A percentile compares a stretch with the other conserved stretches of the same genome.
These are phyloP conservation scores for Antechinus stuartii DNA, from an alignment of 2,113 vertebrate species.

Conservation along the genomic window DNA sequence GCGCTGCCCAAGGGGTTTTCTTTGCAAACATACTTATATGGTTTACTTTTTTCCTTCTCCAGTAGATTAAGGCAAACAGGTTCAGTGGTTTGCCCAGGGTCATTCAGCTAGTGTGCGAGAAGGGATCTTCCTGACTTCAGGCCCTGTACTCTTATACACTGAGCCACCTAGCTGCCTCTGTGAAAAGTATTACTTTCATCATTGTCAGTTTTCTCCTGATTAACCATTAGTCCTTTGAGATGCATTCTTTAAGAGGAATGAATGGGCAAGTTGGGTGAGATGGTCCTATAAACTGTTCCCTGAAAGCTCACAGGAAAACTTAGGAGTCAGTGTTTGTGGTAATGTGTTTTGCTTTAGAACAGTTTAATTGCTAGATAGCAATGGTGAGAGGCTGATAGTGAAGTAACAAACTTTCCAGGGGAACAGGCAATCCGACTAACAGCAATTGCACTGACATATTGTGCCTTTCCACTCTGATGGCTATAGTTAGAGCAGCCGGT, in stretches of 20 bases:
- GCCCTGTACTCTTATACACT: neutral
- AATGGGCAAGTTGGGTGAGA: neutral
- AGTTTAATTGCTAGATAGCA: neutral
- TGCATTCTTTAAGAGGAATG: neutral
- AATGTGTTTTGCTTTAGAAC: neutral
- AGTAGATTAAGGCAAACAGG: neutral
- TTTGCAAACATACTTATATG: neutral
- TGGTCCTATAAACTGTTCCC: neutral
- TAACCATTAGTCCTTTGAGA: constrained; percentile 16
- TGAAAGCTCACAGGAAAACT: constrained; percentile 46
- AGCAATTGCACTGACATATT: constrained; percentile 62
- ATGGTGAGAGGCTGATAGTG: neutral
- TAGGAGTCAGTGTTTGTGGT: constrained; percentile 37
- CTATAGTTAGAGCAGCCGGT: constrained; percentile 53
- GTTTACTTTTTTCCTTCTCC: neutral
- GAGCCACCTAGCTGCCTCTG: neutral
- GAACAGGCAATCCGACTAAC: constrained; percentile 50
- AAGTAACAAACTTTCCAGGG: neutral
- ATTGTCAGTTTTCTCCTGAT: neutral
- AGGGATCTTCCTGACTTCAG: neutral
- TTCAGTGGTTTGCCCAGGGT: neutral
- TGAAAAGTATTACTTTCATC: neutral
- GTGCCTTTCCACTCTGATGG: constrained; percentile 78
- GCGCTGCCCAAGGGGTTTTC: neutral
- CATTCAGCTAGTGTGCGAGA: neutral